These are phyloP conservation scores for Bellardia pandia DNA, from an alignment of 2,888 invertebrate species.

Conservation along the genomic window DNA sequence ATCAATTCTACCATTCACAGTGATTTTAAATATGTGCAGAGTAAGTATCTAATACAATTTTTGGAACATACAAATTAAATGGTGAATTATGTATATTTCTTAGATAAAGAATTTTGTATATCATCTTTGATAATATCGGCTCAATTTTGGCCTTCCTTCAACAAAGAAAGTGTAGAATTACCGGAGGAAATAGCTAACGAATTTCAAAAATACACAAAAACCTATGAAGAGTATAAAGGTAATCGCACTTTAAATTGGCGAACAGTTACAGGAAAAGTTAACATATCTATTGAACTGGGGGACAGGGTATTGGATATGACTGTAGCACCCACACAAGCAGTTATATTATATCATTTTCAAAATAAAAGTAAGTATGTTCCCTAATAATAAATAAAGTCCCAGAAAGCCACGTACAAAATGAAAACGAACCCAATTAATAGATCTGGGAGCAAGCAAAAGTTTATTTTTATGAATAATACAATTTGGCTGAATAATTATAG, in stretches of 20 bases:
- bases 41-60: constrained; percentile 73
- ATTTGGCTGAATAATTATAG: background rate
- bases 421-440: too few species aligned
- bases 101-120: constrained; percentile 86
- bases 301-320: constrained; percentile 91
- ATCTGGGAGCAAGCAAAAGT: too few species aligned
- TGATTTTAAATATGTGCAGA: constrained; percentile 85
- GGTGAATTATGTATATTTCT: background rate
- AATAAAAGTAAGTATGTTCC: constrained; percentile 87
- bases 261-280: constrained; percentile 95
- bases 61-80: background rate
- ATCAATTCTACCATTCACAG: constrained; percentile 94
- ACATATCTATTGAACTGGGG: constrained; percentile 94
- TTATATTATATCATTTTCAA: constrained; percentile 96
- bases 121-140: constrained; percentile 97
- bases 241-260: constrained; percentile 97
- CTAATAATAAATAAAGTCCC: too few species aligned
- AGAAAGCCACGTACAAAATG: too few species aligned
- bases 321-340: constrained; percentile 96
- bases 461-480: too few species aligned
- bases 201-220: constrained; percentile 93
- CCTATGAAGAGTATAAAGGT: constrained; percentile 95
- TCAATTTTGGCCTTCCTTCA: constrained; percentile 99
- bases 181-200: constrained; percentile 92
- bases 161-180: constrained; percentile 95